Evolutionary conservation across 2,113 vertebrate genomes (phyloP).

Genomic region (Elephas maximus): DNA sequence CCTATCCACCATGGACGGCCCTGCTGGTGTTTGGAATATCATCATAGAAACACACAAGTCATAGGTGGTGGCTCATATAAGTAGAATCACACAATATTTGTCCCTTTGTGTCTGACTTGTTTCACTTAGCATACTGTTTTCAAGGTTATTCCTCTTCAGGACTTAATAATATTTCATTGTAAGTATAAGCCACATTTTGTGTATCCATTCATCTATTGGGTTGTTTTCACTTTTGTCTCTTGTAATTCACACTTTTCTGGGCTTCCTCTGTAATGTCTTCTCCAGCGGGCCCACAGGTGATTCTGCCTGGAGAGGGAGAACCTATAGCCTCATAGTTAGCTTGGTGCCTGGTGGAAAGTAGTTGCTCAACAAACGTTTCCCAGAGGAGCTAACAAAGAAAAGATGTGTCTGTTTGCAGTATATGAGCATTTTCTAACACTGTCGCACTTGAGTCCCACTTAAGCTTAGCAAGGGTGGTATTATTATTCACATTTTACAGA

Average conservation of each 20-base stretch:
- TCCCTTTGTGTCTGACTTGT: no score
- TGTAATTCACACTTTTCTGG: not conserved
- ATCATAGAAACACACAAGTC: no score
- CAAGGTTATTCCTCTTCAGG: no score
- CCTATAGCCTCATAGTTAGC: not conserved
- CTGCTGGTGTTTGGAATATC: no score
- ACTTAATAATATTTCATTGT: no score
- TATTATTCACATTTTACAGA: not conserved
- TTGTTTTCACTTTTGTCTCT: not conserved
- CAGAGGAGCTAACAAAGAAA: not conserved
- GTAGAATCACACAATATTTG: not conserved
- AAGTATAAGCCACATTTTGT: not conserved
- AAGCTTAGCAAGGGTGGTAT: not conserved
- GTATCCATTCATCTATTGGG: not conserved
- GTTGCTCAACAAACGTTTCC: not conserved
- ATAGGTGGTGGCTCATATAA: not conserved
- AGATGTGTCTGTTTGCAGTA: accelerated
- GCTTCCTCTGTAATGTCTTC: not conserved
- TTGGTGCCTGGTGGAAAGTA: accelerated
- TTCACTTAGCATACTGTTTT: no score
- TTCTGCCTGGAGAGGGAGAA: not conserved
- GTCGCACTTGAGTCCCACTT: not conserved
- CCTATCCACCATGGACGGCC: no score
- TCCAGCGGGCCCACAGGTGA: not conserved
- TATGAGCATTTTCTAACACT: accelerated